Conservation (phyloP, 2,113 vertebrate species). For the Psophia crepitans region DNA sequence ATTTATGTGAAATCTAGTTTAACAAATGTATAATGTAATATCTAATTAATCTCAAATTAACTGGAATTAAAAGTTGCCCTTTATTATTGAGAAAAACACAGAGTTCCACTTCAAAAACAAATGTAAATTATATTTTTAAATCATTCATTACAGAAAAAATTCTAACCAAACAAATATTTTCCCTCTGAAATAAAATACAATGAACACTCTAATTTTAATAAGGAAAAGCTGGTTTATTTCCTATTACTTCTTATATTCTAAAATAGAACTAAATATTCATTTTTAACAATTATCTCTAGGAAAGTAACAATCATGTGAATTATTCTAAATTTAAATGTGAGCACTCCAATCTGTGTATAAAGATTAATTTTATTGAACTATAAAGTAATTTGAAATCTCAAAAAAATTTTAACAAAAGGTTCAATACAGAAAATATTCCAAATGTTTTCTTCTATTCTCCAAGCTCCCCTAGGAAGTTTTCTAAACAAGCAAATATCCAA, state of each 20-base stretch:
- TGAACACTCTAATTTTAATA: neutral
- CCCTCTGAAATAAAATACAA: neutral
- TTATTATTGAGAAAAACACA: neutral
- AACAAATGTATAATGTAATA: neutral
- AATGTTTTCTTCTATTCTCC: neutral
- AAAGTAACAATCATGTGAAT: neutral
- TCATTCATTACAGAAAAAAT: neutral
- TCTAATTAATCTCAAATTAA: neutral
- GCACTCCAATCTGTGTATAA: neutral
- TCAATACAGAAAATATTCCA: neutral
- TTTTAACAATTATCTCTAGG: neutral
- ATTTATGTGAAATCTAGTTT: neutral
- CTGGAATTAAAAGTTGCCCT: neutral
- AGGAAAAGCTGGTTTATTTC: fast-evolving
- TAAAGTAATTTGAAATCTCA: neutral
- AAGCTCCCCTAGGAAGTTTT: neutral
- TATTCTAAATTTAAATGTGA: neutral
- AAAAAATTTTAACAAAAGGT: neutral
- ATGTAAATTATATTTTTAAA: neutral
- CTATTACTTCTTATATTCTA: neutral
- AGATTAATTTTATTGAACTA: neutral
- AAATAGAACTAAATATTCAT: neutral
- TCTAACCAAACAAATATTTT: neutral
- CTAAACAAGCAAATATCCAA: neutral
- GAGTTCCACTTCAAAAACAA: neutral